phyloP scores from a whole-genome alignment of 2,888 invertebrate genomes.

The Listrodromus nycthemerus region DNA sequence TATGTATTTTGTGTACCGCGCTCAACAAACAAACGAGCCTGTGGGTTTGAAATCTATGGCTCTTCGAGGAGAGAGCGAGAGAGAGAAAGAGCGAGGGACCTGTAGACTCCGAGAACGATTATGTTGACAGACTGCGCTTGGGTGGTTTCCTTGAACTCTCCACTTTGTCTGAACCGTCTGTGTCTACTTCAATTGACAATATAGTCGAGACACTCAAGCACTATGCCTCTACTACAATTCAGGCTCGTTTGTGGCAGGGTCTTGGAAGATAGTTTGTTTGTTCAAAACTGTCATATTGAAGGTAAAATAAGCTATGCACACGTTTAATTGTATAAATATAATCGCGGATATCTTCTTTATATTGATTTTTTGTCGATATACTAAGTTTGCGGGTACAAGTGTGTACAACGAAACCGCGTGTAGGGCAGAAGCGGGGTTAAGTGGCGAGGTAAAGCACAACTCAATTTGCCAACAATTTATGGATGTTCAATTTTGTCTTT shows the following conservation, averaged over 20 bases:
- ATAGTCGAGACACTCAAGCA: constrained; percentile 19
- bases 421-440: no score
- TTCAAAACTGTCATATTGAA: not conserved
- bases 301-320: not conserved
- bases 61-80: constrained; percentile 9
- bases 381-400: not conserved
- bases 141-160: constrained; percentile 45
- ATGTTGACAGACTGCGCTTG: constrained; percentile 51
- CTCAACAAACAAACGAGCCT: constrained; percentile 17
- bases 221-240: constrained; percentile 26
- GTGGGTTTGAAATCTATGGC: constrained; percentile 24
- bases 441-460: no score
- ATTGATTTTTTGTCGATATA: not conserved
- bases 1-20: constrained; percentile 5
- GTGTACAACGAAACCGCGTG: not conserved
- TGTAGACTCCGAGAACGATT: constrained; percentile 38
- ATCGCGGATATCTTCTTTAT: not conserved
- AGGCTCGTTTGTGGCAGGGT: constrained; percentile 33
- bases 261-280: constrained; percentile 32
- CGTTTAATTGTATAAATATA: not conserved
- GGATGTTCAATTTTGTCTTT: no score
- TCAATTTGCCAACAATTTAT: no score
- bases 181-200: constrained; percentile 46
- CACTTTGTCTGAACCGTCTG: constrained; percentile 36
- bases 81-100: not conserved